Conservation (phyloP, 2,113 vertebrate genomes). For the Poeciliopsis retropinna region DNA sequence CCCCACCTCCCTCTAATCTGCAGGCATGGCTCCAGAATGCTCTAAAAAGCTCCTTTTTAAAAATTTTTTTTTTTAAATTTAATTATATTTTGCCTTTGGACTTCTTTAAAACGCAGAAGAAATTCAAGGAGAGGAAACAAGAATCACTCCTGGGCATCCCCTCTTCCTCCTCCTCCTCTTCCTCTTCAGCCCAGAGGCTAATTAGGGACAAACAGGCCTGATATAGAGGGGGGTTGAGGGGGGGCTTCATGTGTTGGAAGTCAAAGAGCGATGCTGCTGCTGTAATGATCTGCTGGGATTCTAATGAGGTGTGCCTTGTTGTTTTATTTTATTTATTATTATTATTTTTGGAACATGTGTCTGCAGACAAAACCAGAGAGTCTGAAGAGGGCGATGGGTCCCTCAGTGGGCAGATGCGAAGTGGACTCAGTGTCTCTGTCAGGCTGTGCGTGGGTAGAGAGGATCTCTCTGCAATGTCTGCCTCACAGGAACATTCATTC, state of each 20-base stretch:
- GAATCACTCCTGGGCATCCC: conserved; percentile 23
- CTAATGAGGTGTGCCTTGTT: conserved; percentile 36
- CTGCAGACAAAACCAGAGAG: conserved; percentile 43
- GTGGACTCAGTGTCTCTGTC: conserved; percentile 63
- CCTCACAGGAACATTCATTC: conserved; percentile 68
- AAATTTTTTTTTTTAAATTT: too few relatives aligned
- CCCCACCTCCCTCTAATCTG: conserved; percentile 9
- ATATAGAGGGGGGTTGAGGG: not conserved
- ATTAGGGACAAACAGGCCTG: conserved; percentile 47
- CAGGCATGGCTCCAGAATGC: conserved; percentile 2
- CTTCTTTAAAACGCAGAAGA: not conserved
- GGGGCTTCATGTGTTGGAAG: conserved; percentile 25
- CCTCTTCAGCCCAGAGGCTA: conserved; percentile 25
- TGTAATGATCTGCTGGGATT: conserved; percentile 14
- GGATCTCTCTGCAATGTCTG: conserved; percentile 58
- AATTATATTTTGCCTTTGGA: not conserved
- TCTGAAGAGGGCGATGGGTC: conserved; percentile 39
- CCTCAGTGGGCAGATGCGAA: conserved; percentile 51
- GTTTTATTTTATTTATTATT: not conserved
- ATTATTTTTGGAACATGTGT: not conserved
- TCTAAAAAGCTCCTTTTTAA: conserved; percentile 9
- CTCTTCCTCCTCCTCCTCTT: not conserved
- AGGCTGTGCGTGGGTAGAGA: conserved; percentile 70
- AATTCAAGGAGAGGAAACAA: not conserved
- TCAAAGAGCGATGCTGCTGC: conserved; percentile 28